Base-by-base conservation (phyloP, 2,797 vertebrate genomes). In the Arrhamphus sclerolepis region DNA sequence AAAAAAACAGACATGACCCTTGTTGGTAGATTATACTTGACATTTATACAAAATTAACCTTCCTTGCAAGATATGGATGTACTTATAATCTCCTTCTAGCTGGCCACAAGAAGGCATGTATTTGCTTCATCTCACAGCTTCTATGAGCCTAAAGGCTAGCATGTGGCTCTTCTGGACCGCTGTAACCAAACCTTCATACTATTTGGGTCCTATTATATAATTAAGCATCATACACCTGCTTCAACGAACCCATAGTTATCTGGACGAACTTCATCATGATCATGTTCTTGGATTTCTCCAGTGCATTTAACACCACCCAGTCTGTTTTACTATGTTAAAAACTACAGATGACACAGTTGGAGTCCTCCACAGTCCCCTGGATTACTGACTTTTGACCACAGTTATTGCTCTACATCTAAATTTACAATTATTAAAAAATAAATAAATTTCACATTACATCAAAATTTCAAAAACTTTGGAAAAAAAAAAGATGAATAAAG, bases 1-100 rank as follows among this genome's bases (percentile, higher is more conserved):
- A 70, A 91, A 78, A 63, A 58, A 79, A 71, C 52, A 64, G 72
- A 77, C 71, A 53, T 41, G 38, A 54, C 53, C 66, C 52, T 80
- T 40, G 76, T 72, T 70, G 75, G 57, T 76, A 48, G 49, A 74
- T 79, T 71, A 64, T 62, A 77, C 61, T 69, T 58, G 29, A 24
- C 56, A 77, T 63, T 70, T 63, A 61, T 50, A 72, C 46, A 46
- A 56, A 52, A 72, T 80, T 83, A 70, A n/a, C 34, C 64, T 78
- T 64, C 67, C 28, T 29, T 53, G 47, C 58, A 54, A 57, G 60
- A 60, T 64, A 63, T 56, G 72, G 70, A 74, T 22, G 56, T 66
- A 38, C 46, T 74, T 68, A 46, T 69, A 57, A 68, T 72, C 48
- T 71, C 28, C 49, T 64, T 68, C 54, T 46, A 47, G 66, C 51